A percentile compares a stretch with the other conserved stretches of the same genome.
Evolutionary conservation across 2,888 invertebrate genomes (phyloP).

Genomic region (Cephus runcator): DNA sequence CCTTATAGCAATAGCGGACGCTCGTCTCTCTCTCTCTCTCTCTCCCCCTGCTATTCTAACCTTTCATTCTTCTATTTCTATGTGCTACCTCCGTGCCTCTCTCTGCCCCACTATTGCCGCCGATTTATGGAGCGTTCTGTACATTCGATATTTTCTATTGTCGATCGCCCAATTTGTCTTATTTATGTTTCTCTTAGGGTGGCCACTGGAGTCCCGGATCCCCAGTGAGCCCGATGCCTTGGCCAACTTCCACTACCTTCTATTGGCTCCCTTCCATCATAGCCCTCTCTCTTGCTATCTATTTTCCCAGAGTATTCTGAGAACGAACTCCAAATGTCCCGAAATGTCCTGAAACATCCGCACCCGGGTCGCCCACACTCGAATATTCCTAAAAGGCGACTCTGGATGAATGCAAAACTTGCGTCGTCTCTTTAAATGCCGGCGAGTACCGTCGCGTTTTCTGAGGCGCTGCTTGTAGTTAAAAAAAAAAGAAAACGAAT

Average conservation of each 20-base stretch:
- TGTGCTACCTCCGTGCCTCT: slow-evolving; percentile 20
- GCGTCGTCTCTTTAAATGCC: too few species aligned
- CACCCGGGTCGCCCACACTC: too few species aligned
- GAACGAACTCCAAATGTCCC: too few species aligned
- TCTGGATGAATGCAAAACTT: too few species aligned
- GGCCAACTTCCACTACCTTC: slow-evolving; percentile 47
- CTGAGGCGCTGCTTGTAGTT: too few species aligned
- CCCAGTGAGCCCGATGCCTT: slow-evolving; percentile 28
- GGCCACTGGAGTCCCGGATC: slow-evolving; percentile 16
- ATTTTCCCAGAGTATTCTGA: not conserved
- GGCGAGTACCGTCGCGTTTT: too few species aligned
- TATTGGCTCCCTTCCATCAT: slow-evolving; percentile 35
- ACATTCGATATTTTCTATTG: slow-evolving; percentile 65
- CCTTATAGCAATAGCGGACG: slow-evolving; percentile 42
- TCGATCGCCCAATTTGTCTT: slow-evolving; percentile 65
- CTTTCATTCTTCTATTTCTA: slow-evolving; percentile 21
- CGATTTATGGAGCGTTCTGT: slow-evolving; percentile 64
- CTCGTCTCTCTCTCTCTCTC: slow-evolving; percentile 27
- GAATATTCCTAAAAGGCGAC: too few species aligned
- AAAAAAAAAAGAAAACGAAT: too few species aligned
- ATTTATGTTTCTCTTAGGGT: slow-evolving; percentile 64
- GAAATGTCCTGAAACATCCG: too few species aligned
- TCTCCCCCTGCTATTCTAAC: slow-evolving; percentile 10
- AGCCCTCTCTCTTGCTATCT: slow-evolving; percentile 32
- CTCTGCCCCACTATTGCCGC: slow-evolving; percentile 15